Base-by-base conservation (phyloP, 2,888 invertebrate genomes). In the Tridacna crocea region DNA sequence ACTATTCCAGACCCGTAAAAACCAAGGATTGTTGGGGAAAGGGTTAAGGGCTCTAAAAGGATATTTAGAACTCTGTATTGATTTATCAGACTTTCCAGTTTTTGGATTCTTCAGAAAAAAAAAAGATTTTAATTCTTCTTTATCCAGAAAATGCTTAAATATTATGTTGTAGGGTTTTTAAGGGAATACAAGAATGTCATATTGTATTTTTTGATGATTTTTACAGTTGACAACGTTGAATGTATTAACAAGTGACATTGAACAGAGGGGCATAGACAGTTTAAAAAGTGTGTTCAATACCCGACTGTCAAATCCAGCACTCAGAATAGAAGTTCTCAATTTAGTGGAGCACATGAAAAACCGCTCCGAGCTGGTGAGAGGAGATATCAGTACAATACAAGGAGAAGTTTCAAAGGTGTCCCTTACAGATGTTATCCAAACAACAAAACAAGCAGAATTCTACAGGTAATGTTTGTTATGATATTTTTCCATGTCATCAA, bases 161-260 rank as follows among this genome's bases (percentile, higher is more conserved):
- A 36, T 36, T 4, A 36, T 36, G 36, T 36, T 36, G 36, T 36
- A 36, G 36, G 36, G 36, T 36, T 36, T 8, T 36, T 36, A 8
- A 4, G 8, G n/a, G 36, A 4, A 36, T 8, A 36, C 36, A 36
- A 22, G 55, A 55, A 55, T 55, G 3, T 55, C 17, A 19, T 55
- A 55, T 3, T 55, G 55, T 19, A 55, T 55, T 36, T 36, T 8
- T 36, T 36, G 2, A 36, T 36, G 36, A 4, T 36, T 8, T 55
- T 86, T 87, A 63, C 79, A 91, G 91, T 68, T 89, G 26, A 65
- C 77, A 12, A 82, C 74, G 0, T 72, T 91, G 66, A 84, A 87
- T 47, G 55, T 70, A 19, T 58, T 89, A 12, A 80, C 90, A 2
- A 46, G 72, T 6, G 80, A 79, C 46, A 81, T 90, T 27, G 80